Evolutionary conservation across 2,888 invertebrate genomes (phyloP).

Genomic region (Aphidius colemani): DNA sequence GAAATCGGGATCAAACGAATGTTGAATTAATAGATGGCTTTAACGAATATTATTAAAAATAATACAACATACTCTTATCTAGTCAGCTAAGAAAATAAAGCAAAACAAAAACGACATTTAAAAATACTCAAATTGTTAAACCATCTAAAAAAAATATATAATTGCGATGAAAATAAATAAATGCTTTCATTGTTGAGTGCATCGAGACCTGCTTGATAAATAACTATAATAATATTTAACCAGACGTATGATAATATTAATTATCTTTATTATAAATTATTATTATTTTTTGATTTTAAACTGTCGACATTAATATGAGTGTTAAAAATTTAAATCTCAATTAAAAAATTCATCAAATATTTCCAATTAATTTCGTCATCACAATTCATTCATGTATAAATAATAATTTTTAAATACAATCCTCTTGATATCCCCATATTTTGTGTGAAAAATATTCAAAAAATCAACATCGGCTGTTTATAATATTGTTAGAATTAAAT

Average conservation of each 20-base stretch:
- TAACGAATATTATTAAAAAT: conserved; percentile 30
- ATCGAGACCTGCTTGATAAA: conserved; percentile 26
- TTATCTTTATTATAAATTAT: conserved; percentile 10
- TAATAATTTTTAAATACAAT: not conserved
- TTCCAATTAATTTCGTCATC: too few species aligned
- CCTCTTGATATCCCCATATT: not conserved
- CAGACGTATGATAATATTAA: conserved; percentile 15
- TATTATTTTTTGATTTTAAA: conserved; percentile 8
- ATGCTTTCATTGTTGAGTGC: conserved; percentile 23
- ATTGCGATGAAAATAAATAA: conserved; percentile 1
- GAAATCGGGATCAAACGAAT: conserved; percentile 53
- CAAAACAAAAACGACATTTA: conserved; percentile 35
- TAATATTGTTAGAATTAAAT: too few species aligned
- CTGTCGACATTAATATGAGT: not conserved
- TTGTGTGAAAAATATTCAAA: too few species aligned
- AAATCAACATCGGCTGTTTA: too few species aligned
- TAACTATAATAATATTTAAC: conserved; percentile 5
- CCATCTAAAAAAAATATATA: conserved; percentile 33
- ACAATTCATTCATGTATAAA: not conserved
- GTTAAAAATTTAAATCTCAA: not conserved
- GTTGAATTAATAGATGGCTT: conserved; percentile 53
- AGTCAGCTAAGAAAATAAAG: conserved; percentile 47
- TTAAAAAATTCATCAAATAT: too few species aligned
- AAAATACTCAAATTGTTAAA: conserved; percentile 46
- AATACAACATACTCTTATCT: conserved; percentile 45